Evolutionary conservation across 2,888 invertebrate species (phyloP).

Genomic region (Nezara viridula): DNA sequence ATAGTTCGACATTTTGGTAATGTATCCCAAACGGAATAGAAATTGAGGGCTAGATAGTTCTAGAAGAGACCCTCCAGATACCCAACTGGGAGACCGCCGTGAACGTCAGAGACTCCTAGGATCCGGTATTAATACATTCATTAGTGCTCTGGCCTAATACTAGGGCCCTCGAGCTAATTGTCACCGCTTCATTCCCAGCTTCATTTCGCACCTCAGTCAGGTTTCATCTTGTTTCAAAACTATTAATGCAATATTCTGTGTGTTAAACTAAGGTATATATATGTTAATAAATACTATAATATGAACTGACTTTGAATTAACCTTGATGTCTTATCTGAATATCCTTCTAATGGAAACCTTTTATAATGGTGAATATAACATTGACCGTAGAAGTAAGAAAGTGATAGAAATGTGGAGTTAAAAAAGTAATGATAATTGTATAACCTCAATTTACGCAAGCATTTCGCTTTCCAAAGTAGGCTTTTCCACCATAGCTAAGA

Average conservation of each 20-base stretch:
- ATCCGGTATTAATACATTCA: conserved; percentile 33
- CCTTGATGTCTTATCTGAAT: too few relatives aligned
- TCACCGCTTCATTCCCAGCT: neutral
- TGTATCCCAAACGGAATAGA: neutral
- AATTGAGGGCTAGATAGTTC: neutral
- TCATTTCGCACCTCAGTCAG: neutral
- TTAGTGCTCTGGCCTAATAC: conserved; percentile 5
- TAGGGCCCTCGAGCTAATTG: neutral
- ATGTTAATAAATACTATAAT: too few relatives aligned
- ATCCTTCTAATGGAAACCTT: too few relatives aligned
- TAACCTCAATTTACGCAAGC: too few relatives aligned
- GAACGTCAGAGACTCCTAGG: neutral
- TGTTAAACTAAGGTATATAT: neutral
- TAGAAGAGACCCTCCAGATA: neutral
- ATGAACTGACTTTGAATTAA: too few relatives aligned
- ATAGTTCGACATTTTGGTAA: neutral
- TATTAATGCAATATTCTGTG: neutral
- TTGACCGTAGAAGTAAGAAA: too few relatives aligned
- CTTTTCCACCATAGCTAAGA: too few relatives aligned
- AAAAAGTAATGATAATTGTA: too few relatives aligned
- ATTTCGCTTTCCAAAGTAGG: too few relatives aligned
- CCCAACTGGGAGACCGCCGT: neutral
- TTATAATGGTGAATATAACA: too few relatives aligned
- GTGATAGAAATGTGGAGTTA: too few relatives aligned
- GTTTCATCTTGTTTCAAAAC: neutral